Evolutionary conservation across 2,888 invertebrate genomes (phyloP).

Genomic region (Podotricha telesiphe): DNA sequence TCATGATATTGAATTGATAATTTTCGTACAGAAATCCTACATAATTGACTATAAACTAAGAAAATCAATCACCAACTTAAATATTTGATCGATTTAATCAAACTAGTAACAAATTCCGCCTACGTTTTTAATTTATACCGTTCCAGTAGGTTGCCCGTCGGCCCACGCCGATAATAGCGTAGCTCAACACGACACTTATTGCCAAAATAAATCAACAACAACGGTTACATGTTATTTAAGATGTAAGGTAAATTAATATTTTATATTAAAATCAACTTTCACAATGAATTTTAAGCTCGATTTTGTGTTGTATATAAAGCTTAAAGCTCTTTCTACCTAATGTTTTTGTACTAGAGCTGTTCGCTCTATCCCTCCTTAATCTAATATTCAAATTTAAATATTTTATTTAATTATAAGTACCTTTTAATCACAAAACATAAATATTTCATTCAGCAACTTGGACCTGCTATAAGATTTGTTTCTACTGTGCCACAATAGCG

Average conservation of each 20-base stretch:
- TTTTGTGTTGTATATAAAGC: not conserved
- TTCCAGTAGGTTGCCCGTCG: constrained; percentile 51
- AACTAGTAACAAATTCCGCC: constrained; percentile 10
- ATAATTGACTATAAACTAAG: not conserved
- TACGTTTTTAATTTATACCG: constrained; percentile 40
- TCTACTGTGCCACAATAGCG: not conserved
- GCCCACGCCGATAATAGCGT: constrained; percentile 63
- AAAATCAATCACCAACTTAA: not conserved
- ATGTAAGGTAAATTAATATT: constrained; percentile 30
- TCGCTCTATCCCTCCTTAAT: no score
- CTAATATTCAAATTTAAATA: no score
- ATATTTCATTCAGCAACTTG: no score
- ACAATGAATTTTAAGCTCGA: not conserved
- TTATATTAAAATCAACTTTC: constrained; percentile 10
- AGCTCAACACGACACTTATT: constrained; percentile 77
- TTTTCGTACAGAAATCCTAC: not conserved
- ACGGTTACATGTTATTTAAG: constrained; percentile 41
- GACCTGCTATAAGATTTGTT: no score
- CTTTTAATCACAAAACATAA: no score
- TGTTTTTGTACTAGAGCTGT: not conserved
- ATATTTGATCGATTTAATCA: not conserved
- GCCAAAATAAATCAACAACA: constrained; percentile 70
- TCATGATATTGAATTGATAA: no score
- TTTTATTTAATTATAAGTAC: no score
- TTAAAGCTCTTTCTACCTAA: not conserved